Percentiles rank a stretch among this genome's conserved stretches.
phyloP scores from a whole-genome alignment of 2,113 vertebrate species.

The Sylvietta virens region DNA sequence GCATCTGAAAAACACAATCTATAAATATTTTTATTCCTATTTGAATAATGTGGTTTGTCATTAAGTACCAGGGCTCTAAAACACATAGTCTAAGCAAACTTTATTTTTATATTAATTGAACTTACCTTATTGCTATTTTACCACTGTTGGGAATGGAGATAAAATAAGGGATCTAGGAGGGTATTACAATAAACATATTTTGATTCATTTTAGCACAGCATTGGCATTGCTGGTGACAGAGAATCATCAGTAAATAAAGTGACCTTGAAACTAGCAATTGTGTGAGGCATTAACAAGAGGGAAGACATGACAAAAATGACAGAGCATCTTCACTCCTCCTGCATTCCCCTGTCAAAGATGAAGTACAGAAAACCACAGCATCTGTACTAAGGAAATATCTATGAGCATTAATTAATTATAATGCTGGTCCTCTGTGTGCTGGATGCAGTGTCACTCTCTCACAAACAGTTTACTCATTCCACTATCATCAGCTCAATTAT shows the following conservation, averaged over 20 bases:
- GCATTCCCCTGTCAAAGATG: not conserved
- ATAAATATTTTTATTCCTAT: slow-evolving; percentile 4
- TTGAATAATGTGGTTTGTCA: not conserved
- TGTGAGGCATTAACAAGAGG: not conserved
- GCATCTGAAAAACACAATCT: not conserved
- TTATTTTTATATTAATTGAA: not conserved
- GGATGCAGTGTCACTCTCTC: not conserved
- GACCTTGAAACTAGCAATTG: slow-evolving; percentile 4
- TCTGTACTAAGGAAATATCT: not conserved
- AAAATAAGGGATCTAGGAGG: not conserved
- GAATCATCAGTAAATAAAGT: not conserved
- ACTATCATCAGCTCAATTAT: slow-evolving; percentile 13
- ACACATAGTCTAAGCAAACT: not conserved
- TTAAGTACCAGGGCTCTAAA: not conserved
- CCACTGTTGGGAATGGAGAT: not conserved
- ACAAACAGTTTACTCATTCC: not conserved
- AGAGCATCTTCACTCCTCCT: not conserved
- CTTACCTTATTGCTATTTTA: not conserved
- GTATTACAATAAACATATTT: not conserved
- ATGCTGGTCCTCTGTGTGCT: not conserved
- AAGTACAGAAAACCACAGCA: not conserved
- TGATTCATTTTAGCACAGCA: not conserved
- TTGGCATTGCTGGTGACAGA: not conserved
- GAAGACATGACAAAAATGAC: slow-evolving; percentile 1
- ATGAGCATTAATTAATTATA: slow-evolving; percentile 47